Conservation (phyloP, 2,113 vertebrate species). For the Lagenorhynchus albirostris region DNA sequence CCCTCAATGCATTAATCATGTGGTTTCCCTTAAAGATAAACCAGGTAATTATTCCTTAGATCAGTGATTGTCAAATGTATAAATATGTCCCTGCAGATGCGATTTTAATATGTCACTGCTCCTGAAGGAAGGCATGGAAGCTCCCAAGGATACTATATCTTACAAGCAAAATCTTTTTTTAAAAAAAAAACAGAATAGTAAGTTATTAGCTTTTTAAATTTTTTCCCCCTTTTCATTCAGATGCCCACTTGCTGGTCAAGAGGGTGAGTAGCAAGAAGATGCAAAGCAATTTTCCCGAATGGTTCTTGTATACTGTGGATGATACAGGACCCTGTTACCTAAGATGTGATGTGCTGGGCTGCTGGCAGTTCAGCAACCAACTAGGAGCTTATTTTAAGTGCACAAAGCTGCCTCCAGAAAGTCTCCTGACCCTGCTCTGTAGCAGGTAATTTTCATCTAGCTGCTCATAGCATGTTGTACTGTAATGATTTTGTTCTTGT, state of each 20-base stretch:
- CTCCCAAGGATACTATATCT: neutral
- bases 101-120: neutral
- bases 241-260: neutral
- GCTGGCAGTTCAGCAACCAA: conserved; percentile 22
- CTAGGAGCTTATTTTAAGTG: neutral
- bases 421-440: neutral
- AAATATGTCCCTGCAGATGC: neutral
- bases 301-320: conserved; percentile 6
- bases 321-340: neutral
- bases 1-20: neutral
- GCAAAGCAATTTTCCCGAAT: neutral
- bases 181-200: neutral
- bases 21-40: neutral
- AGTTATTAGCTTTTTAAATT: neutral
- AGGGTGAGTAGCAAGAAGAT: neutral
- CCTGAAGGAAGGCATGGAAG: neutral
- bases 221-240: neutral
- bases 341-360: conserved; percentile 10
- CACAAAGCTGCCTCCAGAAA: neutral
- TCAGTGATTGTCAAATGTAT: neutral
- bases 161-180: neutral
- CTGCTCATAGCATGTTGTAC: neutral
- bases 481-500: neutral
- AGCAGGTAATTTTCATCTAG: neutral
- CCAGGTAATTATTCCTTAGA: neutral